These are phyloP conservation scores for Dolichallabes microphthalmus DNA, from an alignment of 2,113 vertebrate genomes.

Conservation along the genomic window DNA sequence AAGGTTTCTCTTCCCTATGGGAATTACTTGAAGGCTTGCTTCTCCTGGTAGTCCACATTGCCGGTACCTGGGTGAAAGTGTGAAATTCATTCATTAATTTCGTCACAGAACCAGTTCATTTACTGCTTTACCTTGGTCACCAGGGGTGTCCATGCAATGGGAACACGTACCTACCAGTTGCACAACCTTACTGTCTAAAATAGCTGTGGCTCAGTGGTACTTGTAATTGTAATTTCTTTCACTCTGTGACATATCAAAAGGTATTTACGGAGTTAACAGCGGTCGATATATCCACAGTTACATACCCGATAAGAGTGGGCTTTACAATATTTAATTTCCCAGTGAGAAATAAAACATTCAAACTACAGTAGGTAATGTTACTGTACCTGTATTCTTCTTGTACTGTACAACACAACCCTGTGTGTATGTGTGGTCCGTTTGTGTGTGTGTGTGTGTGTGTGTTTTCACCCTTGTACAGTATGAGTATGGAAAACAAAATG, in stretches of 20 bases:
- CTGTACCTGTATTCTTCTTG: neutral
- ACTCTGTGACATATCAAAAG: neutral
- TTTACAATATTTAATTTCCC: neutral
- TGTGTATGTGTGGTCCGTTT: slow-evolving; percentile 44
- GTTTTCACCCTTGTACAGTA: slow-evolving; percentile 12
- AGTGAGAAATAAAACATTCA: neutral
- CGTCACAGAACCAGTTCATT: neutral
- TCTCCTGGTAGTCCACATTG: neutral
- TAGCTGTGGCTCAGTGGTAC: neutral
- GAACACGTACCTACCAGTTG: neutral
- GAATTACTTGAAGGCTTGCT: neutral
- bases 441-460: slow-evolving; percentile 33
- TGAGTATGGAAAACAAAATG: slow-evolving; percentile 4
- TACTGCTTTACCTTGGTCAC: neutral
- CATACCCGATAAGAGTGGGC: neutral
- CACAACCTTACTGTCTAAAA: neutral
- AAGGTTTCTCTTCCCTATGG: neutral
- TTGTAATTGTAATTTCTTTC: neutral
- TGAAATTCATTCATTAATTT: neutral
- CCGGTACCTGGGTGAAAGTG: neutral
- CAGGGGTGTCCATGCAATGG: neutral
- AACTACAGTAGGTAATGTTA: no score
- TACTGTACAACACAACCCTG: neutral
- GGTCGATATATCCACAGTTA: neutral
- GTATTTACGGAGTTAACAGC: neutral